Base-by-base conservation (phyloP, 2,888 invertebrate species). In the Ophioninae sp. region DNA sequence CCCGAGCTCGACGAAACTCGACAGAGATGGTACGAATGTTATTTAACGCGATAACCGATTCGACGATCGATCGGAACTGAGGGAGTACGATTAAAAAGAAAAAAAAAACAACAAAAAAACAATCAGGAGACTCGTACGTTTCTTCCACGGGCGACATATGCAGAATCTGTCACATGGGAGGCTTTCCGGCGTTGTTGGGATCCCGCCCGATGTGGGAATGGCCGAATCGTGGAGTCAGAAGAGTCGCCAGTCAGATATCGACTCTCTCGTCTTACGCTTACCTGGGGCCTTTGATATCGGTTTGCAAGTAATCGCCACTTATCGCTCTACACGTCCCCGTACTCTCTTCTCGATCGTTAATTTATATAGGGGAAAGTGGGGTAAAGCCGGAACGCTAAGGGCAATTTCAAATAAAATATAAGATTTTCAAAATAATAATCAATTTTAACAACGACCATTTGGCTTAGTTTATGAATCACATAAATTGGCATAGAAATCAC, bases 91-190 rank as follows among this genome's bases (percentile, higher is more conserved):
- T 37, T 56, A 22, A 13, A 6, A 37, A 67, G 59, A 41, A 59
- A 65, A 17, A 37, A 30, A 30, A 44, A 8, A 8, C 23, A 59
- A 65, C 8, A 37, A 30, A 30, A 44, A 8, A 8, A 56, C 20
- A 30, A 30, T 51, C 37, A 85, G 81, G 67, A 0, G 79, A 76
- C 63, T 84, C 84, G n/a, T 81, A 75, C 75, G 56, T 81, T 58
- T 84, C 83, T 41, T 87, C 85, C n/a, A 80, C 84, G 30, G 85
- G 88, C 20, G 92, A 93, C 82, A 93, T 93, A 79, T 93, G 92
- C 84, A 88, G 92, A 81, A 93, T 93, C 76, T 93, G 92, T 86
- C 92, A 92, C 84, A 92, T 93, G 92, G 92, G 91, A n/a, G 89
- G 88, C 41, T 88, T 89, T 77, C 87, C 89, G 59, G 64, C 87